Percentiles rank a stretch among this genome's conserved stretches.
Conservation (phyloP, 2,888 invertebrate species). For the Atrina japonica region DNA sequence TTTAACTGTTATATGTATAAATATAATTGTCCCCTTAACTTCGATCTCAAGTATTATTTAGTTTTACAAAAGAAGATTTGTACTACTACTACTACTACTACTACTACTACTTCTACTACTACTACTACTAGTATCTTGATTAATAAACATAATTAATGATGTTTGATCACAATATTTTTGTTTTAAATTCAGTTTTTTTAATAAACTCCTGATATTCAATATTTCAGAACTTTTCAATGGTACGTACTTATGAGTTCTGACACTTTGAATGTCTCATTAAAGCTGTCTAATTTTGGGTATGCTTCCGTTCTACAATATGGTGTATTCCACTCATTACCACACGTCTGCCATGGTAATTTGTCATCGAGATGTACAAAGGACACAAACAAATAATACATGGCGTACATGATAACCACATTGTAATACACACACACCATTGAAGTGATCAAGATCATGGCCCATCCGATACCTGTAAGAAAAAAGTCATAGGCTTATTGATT, state of each 20-base stretch:
- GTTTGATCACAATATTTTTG: too few relatives aligned
- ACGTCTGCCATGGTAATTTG: conserved; percentile 67
- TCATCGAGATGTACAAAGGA: conserved; percentile 70
- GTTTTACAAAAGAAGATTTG: too few relatives aligned
- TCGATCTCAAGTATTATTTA: too few relatives aligned
- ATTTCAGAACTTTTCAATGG: too few relatives aligned
- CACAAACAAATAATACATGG: conserved; percentile 74
- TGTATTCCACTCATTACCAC: conserved; percentile 64
- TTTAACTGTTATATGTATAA: too few relatives aligned
- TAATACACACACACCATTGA: conserved; percentile 70
- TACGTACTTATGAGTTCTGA: conserved; percentile 1
- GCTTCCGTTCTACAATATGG: conserved; percentile 52
- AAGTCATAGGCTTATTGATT: too few relatives aligned
- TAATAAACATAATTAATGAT: too few relatives aligned
- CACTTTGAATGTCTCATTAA: conserved; percentile 40
- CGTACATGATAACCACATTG: conserved; percentile 72
- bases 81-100: too few relatives aligned
- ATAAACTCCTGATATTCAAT: too few relatives aligned
- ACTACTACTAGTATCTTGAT: background rate
- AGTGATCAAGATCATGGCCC: conserved; percentile 69
- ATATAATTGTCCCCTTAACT: too few relatives aligned
- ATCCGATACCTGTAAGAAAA: conserved; percentile 64
- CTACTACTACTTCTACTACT: too few relatives aligned
- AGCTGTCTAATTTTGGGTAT: conserved; percentile 55
- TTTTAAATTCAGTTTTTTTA: too few relatives aligned